Conservation (phyloP, 2,797 vertebrate species). For the Sebastes nivosus region DNA sequence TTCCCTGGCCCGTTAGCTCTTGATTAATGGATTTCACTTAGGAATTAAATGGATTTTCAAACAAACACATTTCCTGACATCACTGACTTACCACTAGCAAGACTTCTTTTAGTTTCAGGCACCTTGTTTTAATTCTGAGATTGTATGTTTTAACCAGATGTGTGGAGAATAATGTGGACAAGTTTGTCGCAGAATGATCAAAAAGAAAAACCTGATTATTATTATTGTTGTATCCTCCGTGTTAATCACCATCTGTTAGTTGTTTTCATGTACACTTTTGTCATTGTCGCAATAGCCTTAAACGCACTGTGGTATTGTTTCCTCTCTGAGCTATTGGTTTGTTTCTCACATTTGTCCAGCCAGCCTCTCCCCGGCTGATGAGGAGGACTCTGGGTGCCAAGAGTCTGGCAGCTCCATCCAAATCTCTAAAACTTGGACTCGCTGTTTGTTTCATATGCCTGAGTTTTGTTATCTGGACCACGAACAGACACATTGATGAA, state of each 20-base stretch:
- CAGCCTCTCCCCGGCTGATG: slow-evolving; percentile 1
- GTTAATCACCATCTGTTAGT: background rate
- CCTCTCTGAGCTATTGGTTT: slow-evolving; percentile 6
- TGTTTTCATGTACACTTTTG: background rate
- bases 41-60: slow-evolving; percentile 26
- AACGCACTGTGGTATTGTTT: background rate
- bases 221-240: background rate
- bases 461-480: slow-evolving; percentile 38
- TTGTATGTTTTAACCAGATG: background rate
- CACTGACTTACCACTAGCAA: background rate
- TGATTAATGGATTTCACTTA: background rate
- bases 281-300: background rate
- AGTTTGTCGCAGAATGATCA: background rate
- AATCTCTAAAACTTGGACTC: slow-evolving; percentile 32
- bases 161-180: background rate
- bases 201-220: background rate
- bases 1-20: background rate
- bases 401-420: slow-evolving; percentile 19
- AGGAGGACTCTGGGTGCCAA: slow-evolving; percentile 14
- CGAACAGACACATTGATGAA: slow-evolving; percentile 50
- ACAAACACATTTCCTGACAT: slow-evolving; percentile 22
- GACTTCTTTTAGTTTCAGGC: background rate
- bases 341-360: background rate
- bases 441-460: slow-evolving; percentile 41
- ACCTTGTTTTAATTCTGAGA: background rate